These are phyloP conservation scores for Campylomormyrus numenius DNA, from an alignment of 2,113 vertebrate species.

Conservation along the genomic window DNA sequence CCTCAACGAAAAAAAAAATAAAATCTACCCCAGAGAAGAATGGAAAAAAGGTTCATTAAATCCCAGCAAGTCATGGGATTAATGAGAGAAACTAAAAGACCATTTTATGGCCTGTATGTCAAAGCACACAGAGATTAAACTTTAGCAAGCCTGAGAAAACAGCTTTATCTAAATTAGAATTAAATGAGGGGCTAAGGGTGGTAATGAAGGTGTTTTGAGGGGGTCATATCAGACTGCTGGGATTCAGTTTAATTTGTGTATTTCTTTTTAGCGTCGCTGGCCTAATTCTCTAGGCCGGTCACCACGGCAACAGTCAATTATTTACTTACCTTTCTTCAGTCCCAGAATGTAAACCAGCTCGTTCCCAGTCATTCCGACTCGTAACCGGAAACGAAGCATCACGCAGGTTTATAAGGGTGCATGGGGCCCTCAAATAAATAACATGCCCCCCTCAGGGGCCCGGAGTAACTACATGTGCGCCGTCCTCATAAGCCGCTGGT, in stretches of 20 bases:
- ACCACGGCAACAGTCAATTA: constrained; percentile 62
- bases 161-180: constrained; percentile 50
- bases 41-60: constrained; percentile 38
- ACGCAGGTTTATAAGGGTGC: neutral
- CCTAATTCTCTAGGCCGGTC: constrained; percentile 47
- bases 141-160: constrained; percentile 28
- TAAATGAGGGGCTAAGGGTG: constrained; percentile 42
- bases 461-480: neutral
- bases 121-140: constrained; percentile 49
- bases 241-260: constrained; percentile 37
- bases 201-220: constrained; percentile 42
- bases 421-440: neutral
- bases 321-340: constrained; percentile 58
- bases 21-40: constrained; percentile 7
- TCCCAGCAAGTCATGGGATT: constrained; percentile 28
- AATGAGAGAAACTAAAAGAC: constrained; percentile 32
- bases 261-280: constrained; percentile 39
- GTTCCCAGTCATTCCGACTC: constrained; percentile 21
- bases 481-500: neutral
- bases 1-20: neutral
- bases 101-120: constrained; percentile 42
- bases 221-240: constrained; percentile 36
- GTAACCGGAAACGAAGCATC: neutral
- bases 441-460: neutral
- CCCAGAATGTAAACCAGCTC: constrained; percentile 34